Evolutionary conservation across 2,113 vertebrate genomes (phyloP), one percentile per base, ranked within the genome.

Genomic region (Pachypanchax playfairii): DNA sequence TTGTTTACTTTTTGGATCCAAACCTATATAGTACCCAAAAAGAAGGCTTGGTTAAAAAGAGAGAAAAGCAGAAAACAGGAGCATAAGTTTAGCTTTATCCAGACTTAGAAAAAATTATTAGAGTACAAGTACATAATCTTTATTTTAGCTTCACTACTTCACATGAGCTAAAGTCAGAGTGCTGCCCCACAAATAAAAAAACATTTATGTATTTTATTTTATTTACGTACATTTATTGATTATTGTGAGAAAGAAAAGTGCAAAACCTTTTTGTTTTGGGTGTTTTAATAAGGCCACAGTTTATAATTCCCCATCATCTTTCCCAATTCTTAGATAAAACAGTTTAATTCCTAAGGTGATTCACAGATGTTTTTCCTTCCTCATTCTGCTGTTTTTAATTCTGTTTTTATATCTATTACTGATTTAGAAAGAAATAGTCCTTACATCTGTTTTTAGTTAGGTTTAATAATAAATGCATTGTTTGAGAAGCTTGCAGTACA

Each of bases 211-310:
- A n/a, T n/a, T n/a, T n/a, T n/a, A n/a, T n/a, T n/a, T n/a, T n/a
- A n/a, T n/a, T n/a, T n/a, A n/a, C n/a, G 65, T 83, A 53, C 73
- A 80, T 89, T 85, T 80, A 86, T 58, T 64, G 46, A 88, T 85
- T 80, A 86, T 58, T 64, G 46, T 25, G 54, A 79, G 57, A 66
- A 70, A 76, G 79, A 79, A 74, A 79, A 88, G 89, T 87, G 79
- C 73, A 70, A n/a, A 90, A 88, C 76, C 87, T 85, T 56, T 91
- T 76, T 91, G 79, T 69, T 35, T 42, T 12, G 49, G 51, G 69
- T 59, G 71, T 81, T 88, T 84, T 64, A 81, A 60, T 65, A 65
- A 50, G 64, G 65, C 18, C 77, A 54, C 47, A 64, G 65, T 77
- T 67, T 72, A 43, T 47, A n/a, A 22, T 22, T 29, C 55, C 42